Percentiles rank a stretch among this genome's conserved stretches.
These are phyloP conservation scores for Lepidurus couesii DNA, from an alignment of 1,140 invertebrate genomes.

Conservation along the genomic window DNA sequence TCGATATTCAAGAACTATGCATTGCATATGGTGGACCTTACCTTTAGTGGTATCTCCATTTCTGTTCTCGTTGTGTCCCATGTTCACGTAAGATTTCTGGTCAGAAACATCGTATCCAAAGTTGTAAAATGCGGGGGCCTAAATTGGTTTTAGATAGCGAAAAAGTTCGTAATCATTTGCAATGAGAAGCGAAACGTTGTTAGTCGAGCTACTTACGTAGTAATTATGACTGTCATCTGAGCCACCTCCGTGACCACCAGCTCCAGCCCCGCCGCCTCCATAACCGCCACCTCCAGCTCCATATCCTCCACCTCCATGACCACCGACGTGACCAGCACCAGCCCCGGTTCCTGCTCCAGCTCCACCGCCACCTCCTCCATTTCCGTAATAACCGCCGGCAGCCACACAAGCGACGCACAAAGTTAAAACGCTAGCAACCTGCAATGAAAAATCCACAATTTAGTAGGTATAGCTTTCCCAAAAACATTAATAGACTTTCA, in stretches of 20 bases:
- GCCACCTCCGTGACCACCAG: neutral
- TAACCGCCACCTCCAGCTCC: no score
- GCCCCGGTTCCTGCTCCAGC: no score
- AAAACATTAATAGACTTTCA: neutral
- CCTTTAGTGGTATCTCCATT: constrained; percentile 38
- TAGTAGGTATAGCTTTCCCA: neutral
- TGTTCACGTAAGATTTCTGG: constrained; percentile 35
- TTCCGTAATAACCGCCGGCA: neutral
- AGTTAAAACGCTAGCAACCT: neutral
- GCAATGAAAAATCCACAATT: neutral
- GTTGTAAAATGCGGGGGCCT: constrained; percentile 35
- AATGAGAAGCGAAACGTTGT: no score
- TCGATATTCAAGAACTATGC: neutral
- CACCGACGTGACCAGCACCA: no score
- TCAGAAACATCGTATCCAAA: constrained; percentile 39
- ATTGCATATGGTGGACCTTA: constrained; percentile 3
- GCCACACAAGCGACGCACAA: neutral
- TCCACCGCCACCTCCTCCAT: no score
- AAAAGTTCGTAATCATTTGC: neutral
- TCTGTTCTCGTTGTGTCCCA: constrained; percentile 38
- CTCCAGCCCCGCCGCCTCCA: no score
- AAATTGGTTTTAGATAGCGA: neutral
- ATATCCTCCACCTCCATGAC: no score
- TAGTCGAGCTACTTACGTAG: neutral
- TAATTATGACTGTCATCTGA: neutral